These are phyloP conservation scores for Heptranchias perlo DNA, from an alignment of 2,113 vertebrate genomes.

Conservation along the genomic window DNA sequence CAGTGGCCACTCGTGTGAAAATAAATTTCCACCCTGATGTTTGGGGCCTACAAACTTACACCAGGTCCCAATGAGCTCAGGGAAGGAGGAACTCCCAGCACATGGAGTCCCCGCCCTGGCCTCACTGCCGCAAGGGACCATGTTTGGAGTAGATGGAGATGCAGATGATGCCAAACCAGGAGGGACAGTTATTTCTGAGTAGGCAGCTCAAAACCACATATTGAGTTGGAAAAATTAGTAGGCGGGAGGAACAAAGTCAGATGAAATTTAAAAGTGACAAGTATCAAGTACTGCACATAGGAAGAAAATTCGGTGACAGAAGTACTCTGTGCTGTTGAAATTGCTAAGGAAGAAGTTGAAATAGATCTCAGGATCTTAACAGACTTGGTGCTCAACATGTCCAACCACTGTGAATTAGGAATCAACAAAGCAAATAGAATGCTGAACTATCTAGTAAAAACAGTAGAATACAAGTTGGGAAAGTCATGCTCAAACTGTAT, in stretches of 20 bases:
- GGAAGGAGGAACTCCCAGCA: neutral
- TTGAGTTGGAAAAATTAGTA: neutral
- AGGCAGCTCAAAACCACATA: neutral
- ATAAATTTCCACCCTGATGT: neutral
- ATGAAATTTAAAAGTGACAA: neutral
- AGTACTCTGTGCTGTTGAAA: neutral
- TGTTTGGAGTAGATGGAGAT: neutral
- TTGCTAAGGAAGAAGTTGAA: neutral
- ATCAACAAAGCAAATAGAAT: no score
- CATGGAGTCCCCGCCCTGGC: neutral
- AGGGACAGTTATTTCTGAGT: neutral
- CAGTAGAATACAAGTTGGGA: no score
- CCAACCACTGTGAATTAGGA: no score
- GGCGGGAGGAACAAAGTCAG: neutral
- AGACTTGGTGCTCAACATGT: neutral
- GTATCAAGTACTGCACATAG: neutral
- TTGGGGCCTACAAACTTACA: neutral
- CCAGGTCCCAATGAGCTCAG: neutral
- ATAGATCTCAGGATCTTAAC: neutral
- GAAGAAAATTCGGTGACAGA: neutral
- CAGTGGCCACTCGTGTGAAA: neutral
- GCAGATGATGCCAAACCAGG: neutral
- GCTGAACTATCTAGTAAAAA: no score
- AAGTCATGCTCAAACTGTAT: neutral
- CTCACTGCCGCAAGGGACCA: neutral